Evolutionary conservation across 2,888 invertebrate species (phyloP).

Genomic region (Nebria salina): DNA sequence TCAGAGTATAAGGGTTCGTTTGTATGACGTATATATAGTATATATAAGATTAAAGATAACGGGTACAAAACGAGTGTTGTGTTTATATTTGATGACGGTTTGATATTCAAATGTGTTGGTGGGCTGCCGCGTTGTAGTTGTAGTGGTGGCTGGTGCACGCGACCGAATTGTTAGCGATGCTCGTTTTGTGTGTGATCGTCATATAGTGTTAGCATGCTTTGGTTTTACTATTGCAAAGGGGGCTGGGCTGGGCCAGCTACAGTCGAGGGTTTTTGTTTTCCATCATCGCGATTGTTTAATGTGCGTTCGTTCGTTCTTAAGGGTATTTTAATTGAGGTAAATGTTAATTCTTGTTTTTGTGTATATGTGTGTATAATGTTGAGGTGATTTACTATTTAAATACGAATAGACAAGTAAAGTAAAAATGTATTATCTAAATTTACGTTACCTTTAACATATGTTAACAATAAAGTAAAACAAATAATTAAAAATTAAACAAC

Average conservation of each 20-base stretch:
- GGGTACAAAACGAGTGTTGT: constrained; percentile 57
- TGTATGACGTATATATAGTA: neutral
- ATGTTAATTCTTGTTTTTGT: constrained; percentile 22
- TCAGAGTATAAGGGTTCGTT: constrained; percentile 42
- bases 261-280: neutral
- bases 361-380: too few species aligned
- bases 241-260: neutral
- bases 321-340: neutral
- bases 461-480: too few species aligned
- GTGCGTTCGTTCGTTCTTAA: neutral
- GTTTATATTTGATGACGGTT: constrained; percentile 57
- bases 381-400: too few species aligned
- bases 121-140: constrained; percentile 21
- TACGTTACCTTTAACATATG: too few species aligned
- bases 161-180: constrained; percentile 56
- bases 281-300: neutral
- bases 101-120: constrained; percentile 58
- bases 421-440: too few species aligned
- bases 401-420: too few species aligned
- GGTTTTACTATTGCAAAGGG: neutral
- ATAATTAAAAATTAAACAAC: too few species aligned
- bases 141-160: constrained; percentile 51
- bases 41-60: constrained; percentile 51
- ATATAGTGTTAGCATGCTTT: neutral
- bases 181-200: constrained; percentile 27